Evolutionary conservation across 2,888 invertebrate species (phyloP), one percentile per base, ranked within the genome.

Genomic region (Argynnis bischoffii): DNA sequence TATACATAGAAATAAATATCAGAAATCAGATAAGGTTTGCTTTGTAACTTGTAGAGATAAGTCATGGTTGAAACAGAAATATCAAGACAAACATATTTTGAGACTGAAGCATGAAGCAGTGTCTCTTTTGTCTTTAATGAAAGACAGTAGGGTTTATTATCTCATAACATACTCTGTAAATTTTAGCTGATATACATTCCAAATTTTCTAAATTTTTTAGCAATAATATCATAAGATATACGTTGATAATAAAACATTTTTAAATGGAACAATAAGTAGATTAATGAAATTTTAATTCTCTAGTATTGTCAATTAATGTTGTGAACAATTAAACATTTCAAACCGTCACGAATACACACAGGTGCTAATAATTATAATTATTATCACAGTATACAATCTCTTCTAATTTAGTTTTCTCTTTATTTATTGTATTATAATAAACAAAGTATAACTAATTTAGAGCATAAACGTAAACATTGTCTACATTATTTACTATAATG

Each of bases 281-380:
- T 13, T 59, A 55, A 51, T 13, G 1, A n/a, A 48, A 15, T 53
- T 60, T 51, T 54, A 68, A 65, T 68, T 63, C 65, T 66, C 26
- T 67, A 65, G 69, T 66, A 69, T 73, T 71, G 81, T 81, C 78
- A 80, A 81, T 79, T 80, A 78, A 72, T 72, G 73, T 76, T 77
- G 76, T 77, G 74, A 75, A 71, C 71, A 66, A 55, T 66, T 57
- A 67, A 70, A 66, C 70, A 67, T 57, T 66, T 69, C 48, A 46
- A 71, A 70, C 66, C 69, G 71, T 74, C 70, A 63, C 66, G 57
- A 63, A 78, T 79, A 63, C 59, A 67, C 53, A 74, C 81, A 78
- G 85, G 85, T 86, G 86, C 86, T 86, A 70, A 77, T 75, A 70
- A 72, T 72, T 60, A 54, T 54, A 57, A 54, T 59, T 67, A 67